Percentiles rank a stretch among this genome's conserved stretches.
phyloP scores from a whole-genome alignment of 2,797 vertebrate genomes.

The Jordanella pulchra region DNA sequence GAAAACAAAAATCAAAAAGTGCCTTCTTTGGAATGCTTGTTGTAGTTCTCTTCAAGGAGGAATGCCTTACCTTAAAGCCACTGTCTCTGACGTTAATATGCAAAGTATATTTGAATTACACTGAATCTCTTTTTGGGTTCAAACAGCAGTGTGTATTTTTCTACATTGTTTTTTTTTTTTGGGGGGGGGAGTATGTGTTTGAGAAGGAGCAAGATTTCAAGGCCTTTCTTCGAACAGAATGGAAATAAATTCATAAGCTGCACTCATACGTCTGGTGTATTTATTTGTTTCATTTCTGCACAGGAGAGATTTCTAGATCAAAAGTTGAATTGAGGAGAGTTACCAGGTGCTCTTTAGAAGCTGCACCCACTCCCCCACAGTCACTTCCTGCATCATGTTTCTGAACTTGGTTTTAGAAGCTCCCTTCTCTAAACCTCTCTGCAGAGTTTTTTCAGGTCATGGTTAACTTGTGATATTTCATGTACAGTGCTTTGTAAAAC shows the following conservation, averaged over 20 bases:
- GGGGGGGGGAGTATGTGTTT: no score
- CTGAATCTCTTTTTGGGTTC: conserved; percentile 76
- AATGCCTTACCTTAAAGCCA: conserved; percentile 60
- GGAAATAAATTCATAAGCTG: conserved; percentile 76
- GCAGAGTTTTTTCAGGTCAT: conserved; percentile 1
- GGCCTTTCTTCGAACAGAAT: conserved; percentile 66
- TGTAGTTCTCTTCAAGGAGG: conserved; percentile 51
- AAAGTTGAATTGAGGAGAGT: conserved; percentile 40
- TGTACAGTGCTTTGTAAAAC: neutral
- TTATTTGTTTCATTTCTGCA: conserved; percentile 6
- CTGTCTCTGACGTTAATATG: conserved; percentile 69
- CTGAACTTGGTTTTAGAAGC: conserved; percentile 22
- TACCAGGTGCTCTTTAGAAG: conserved; percentile 50
- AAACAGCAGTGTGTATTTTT: conserved; percentile 82
- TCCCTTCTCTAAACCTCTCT: conserved; percentile 19
- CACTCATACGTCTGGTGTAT: conserved; percentile 42
- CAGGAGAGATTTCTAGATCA: conserved; percentile 38
- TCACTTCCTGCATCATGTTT: conserved; percentile 55
- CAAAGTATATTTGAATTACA: conserved; percentile 81
- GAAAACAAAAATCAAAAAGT: conserved; percentile 52
- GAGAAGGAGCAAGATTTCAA: conserved; percentile 67
- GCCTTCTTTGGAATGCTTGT: conserved; percentile 64
- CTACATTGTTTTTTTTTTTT: conserved; percentile 71
- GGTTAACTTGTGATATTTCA: neutral
- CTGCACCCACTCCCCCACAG: conserved; percentile 29